These are phyloP conservation scores for Ceratosolen solmsi DNA, from an alignment of 1,140 invertebrate genomes.

Conservation along the genomic window DNA sequence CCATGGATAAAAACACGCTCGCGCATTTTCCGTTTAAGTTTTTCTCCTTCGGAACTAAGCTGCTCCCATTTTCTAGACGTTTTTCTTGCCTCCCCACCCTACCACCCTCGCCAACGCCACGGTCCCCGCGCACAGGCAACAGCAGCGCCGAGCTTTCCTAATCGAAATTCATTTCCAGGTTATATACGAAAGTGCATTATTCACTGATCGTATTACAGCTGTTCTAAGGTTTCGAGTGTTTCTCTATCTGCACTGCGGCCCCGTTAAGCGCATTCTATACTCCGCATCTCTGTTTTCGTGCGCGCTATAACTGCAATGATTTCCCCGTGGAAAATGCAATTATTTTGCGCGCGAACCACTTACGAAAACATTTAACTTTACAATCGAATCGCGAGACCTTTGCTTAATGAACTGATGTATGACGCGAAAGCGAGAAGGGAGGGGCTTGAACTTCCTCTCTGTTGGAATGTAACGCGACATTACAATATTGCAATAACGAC, in stretches of 20 bases:
- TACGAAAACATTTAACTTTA: constrained; percentile 46
- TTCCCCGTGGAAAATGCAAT: constrained; percentile 49
- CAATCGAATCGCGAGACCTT: constrained; percentile 26
- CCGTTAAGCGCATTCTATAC: background rate
- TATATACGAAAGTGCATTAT: constrained; percentile 47
- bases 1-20: background rate
- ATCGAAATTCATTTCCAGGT: constrained; percentile 51
- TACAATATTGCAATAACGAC: no score
- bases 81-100: background rate
- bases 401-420: background rate
- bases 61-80: constrained; percentile 38
- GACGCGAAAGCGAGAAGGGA: no score
- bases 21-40: constrained; percentile 18
- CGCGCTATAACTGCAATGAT: constrained; percentile 37
- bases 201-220: constrained; percentile 42
- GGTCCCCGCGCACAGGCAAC: background rate
- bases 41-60: background rate
- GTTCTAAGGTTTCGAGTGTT: constrained; percentile 24
- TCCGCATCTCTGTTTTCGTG: background rate
- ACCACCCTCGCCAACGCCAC: background rate
- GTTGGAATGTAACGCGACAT: no score
- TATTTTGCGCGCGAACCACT: constrained; percentile 41
- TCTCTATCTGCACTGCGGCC: background rate
- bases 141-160: constrained; percentile 25
- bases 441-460: no score